Evolutionary conservation across 2,888 invertebrate genomes (phyloP).

Genomic region (Pseudanteris insignis): DNA sequence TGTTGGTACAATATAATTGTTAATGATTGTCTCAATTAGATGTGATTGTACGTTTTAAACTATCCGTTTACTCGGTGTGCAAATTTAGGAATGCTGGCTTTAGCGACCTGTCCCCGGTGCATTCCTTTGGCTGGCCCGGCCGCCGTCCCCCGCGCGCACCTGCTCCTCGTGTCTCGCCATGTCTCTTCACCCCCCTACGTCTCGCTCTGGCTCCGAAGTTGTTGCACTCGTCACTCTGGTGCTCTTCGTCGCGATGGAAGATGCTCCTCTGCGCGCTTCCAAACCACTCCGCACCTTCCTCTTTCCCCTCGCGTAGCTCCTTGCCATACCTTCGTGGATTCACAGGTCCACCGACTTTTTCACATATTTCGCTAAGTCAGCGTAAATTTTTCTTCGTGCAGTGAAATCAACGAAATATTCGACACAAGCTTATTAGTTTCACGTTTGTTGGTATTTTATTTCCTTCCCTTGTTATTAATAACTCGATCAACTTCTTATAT

Average conservation of each 20-base stretch:
- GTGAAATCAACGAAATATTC: conserved; percentile 25
- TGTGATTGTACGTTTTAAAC: too few relatives aligned
- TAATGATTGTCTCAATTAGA: too few relatives aligned
- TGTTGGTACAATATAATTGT: too few relatives aligned
- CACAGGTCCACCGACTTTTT: neutral
- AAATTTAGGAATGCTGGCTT: conserved; percentile 61
- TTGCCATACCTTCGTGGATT: neutral
- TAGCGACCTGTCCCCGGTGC: conserved; percentile 60
- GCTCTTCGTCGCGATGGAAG: conserved; percentile 10
- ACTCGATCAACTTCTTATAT: too few relatives aligned
- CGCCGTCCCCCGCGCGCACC: conserved; percentile 12
- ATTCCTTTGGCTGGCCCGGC: conserved; percentile 51
- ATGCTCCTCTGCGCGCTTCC: conserved; percentile 10
- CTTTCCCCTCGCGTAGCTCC: neutral
- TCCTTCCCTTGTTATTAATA: too few relatives aligned
- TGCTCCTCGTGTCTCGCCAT: conserved; percentile 15
- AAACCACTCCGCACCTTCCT: conserved; percentile 6
- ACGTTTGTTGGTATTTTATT: too few relatives aligned
- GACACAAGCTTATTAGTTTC: too few relatives aligned
- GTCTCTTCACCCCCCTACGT: conserved; percentile 18
- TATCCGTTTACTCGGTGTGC: conserved; percentile 43
- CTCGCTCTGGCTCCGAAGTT: conserved; percentile 15
- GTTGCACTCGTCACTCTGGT: conserved; percentile 31
- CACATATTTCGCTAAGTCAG: conserved; percentile 22
- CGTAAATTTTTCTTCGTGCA: conserved; percentile 19